These are phyloP conservation scores for Epinotia demarniana DNA, from an alignment of 2,888 invertebrate genomes.

Conservation along the genomic window DNA sequence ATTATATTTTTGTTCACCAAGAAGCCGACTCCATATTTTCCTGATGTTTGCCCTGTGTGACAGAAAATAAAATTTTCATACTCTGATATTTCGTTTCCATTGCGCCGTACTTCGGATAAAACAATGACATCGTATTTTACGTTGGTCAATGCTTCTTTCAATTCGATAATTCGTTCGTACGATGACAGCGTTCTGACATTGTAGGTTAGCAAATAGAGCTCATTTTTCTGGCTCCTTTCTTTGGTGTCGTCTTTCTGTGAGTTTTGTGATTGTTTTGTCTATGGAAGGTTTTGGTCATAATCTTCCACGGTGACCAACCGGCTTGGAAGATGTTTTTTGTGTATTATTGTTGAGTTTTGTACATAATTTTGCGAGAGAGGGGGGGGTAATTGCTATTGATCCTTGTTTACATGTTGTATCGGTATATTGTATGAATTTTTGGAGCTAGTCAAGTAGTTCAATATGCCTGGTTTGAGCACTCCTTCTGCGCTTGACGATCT, in stretches of 20 bases:
- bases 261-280: not conserved
- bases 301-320: too few species aligned
- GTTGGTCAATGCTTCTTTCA: not conserved
- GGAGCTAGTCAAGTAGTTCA: not conserved
- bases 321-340: not conserved
- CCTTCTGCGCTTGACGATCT: not conserved
- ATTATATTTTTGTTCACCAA: not conserved
- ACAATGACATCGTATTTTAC: too few species aligned
- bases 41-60: not conserved
- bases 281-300: not conserved
- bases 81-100: not conserved
- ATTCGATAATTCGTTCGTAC: not conserved
- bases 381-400: not conserved
- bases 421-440: not conserved
- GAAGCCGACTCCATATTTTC: slow-evolving; percentile 3
- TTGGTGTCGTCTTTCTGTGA: too few species aligned
- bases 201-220: not conserved
- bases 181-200: not conserved
- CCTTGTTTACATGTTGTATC: not conserved
- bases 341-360: not conserved
- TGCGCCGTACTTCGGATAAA: too few species aligned
- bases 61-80: not conserved
- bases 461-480: not conserved
- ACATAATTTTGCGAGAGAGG: not conserved
- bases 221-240: not conserved